Conservation (phyloP, 2,113 vertebrate genomes). For the Eudyptes chrysolophus region DNA sequence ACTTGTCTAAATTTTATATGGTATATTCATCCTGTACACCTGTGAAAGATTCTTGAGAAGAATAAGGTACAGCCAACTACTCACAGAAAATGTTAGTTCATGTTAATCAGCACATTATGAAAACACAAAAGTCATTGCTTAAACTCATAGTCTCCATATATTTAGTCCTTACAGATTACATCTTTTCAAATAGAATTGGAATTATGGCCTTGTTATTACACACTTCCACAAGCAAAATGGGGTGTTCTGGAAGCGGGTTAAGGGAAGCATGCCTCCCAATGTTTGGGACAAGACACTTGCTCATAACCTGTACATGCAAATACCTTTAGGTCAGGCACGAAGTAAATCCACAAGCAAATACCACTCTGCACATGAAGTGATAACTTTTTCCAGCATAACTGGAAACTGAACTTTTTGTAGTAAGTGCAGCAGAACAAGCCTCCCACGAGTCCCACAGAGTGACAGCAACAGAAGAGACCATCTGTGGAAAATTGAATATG, state of each 20-base stretch:
- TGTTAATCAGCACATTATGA: neutral
- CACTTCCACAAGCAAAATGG: neutral
- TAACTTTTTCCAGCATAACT: neutral
- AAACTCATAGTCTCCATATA: neutral
- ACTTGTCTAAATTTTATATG: neutral
- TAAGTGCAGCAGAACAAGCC: neutral
- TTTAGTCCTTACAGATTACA: neutral
- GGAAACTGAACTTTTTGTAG: neutral
- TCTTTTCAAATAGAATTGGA: neutral
- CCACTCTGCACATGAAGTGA: neutral
- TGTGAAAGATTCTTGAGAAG: constrained; percentile 9
- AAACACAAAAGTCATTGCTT: neutral
- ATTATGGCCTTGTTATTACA: neutral
- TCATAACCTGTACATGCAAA: neutral
- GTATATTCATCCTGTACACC: neutral
- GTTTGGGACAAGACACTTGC: neutral
- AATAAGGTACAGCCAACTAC: neutral
- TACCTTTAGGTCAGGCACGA: neutral
- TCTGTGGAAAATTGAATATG: neutral
- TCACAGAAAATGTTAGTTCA: neutral
- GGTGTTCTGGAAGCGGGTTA: neutral
- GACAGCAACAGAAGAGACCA: neutral
- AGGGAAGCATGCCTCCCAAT: neutral
- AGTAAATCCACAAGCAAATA: neutral
- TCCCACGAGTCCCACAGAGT: neutral